Evolutionary conservation across 1,140 invertebrate genomes (phyloP).

Genomic region (Lutraria rhynchaena): DNA sequence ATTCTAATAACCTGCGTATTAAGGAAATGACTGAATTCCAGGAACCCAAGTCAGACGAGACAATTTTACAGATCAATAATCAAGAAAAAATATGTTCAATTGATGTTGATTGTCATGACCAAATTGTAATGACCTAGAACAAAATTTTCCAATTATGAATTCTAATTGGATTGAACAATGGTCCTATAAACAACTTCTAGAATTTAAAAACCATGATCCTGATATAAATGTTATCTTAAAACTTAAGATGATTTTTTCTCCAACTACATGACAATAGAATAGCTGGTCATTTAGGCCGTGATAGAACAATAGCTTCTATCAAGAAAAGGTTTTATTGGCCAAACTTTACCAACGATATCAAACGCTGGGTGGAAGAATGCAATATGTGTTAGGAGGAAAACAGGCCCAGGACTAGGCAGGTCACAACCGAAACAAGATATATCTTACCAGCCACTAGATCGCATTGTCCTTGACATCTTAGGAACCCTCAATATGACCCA

Average conservation of each 20-base stretch:
- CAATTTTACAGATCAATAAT: background rate
- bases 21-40: too few species aligned
- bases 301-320: slow-evolving; percentile 11
- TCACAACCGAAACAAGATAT: slow-evolving; percentile 28
- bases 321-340: slow-evolving; percentile 45
- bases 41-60: background rate
- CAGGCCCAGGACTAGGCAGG: slow-evolving; percentile 10
- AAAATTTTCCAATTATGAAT: too few species aligned
- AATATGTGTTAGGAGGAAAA: slow-evolving; percentile 20
- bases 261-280: slow-evolving; percentile 4
- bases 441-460: background rate
- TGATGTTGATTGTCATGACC: background rate
- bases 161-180: too few species aligned
- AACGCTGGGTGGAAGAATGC: slow-evolving; percentile 25
- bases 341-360: slow-evolving; percentile 6
- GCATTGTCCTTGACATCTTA: slow-evolving; percentile 54
- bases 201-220: too few species aligned
- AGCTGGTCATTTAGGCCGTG: slow-evolving; percentile 24
- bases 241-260: too few species aligned
- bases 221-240: too few species aligned
- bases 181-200: too few species aligned
- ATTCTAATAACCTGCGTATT: too few species aligned
- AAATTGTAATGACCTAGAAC: too few species aligned
- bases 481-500: slow-evolving; percentile 10
- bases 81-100: background rate